phyloP scores from a whole-genome alignment of 1,140 invertebrate genomes.

The Papilio polytes region DNA sequence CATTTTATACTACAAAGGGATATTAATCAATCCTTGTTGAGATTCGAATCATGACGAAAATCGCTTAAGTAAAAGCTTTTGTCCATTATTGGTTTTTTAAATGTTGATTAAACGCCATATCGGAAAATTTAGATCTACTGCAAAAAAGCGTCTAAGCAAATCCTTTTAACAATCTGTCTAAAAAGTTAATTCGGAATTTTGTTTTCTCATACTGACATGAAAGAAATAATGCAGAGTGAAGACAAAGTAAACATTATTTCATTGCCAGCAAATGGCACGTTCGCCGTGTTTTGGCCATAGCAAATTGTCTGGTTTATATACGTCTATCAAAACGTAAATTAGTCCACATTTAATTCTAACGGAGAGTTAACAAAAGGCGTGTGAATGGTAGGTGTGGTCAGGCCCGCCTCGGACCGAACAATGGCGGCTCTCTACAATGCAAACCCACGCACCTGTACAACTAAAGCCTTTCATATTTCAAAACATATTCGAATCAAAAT shows the following conservation, averaged over 20 bases:
- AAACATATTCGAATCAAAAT: slow-evolving; percentile 21
- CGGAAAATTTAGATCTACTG: neutral
- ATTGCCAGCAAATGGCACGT: neutral
- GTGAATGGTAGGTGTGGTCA: slow-evolving; percentile 35
- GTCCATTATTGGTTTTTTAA: slow-evolving; percentile 4
- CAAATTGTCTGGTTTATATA: slow-evolving; percentile 13
- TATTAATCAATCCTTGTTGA: neutral
- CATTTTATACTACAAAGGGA: neutral
- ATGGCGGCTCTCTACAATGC: slow-evolving; percentile 23
- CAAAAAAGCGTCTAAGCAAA: too few relatives aligned
- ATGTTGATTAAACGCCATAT: neutral
- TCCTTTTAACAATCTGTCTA: neutral
- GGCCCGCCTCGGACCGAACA: slow-evolving; percentile 28
- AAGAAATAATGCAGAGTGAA: neutral
- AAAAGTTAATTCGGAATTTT: neutral
- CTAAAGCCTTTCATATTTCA: slow-evolving; percentile 15
- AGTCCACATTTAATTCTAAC: slow-evolving; percentile 26
- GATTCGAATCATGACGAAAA: neutral
- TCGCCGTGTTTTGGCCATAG: neutral
- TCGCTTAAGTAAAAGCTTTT: neutral
- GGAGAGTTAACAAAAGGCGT: slow-evolving; percentile 33
- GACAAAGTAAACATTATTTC: neutral
- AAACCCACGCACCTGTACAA: slow-evolving; percentile 33
- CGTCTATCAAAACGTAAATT: slow-evolving; percentile 36
- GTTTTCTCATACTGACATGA: neutral